phyloP scores from a whole-genome alignment of 2,113 vertebrate species.

The Bagarius yarrelli region DNA sequence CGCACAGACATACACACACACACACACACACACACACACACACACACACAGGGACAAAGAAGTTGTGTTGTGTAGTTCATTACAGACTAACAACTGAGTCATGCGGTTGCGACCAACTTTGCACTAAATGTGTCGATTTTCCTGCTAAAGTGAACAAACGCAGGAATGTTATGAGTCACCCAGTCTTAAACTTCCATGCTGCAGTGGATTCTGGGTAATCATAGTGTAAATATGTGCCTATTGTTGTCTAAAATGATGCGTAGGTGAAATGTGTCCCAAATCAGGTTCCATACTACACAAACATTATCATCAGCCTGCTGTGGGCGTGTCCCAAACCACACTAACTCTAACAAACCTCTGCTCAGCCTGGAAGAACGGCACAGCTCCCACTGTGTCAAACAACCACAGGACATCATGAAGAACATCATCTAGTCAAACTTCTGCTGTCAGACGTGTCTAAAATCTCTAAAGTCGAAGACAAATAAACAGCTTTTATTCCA shows the following conservation, averaged over 20 bases:
- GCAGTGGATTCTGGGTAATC: constrained; percentile 37
- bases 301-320: not conserved
- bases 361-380: no score
- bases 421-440: no score
- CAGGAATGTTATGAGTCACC: constrained; percentile 56
- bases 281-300: not conserved
- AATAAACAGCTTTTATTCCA: no score
- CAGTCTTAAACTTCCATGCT: constrained; percentile 44
- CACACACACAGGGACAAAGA: constrained; percentile 39
- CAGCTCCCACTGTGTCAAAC: no score
- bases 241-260: not conserved
- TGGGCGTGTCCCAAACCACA: not conserved
- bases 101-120: constrained; percentile 59
- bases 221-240: not conserved
- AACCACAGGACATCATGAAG: no score
- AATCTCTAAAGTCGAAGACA: no score
- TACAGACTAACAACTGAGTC: constrained; percentile 57
- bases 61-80: constrained; percentile 48
- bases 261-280: not conserved
- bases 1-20: constrained; percentile 26
- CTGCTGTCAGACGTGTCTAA: no score
- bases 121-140: constrained; percentile 52
- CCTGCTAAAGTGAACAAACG: constrained; percentile 53
- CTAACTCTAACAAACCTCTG: no score
- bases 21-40: constrained; percentile 39